These are phyloP conservation scores for Xestoiulus laeticollis DNA, from an alignment of 2,888 invertebrate genomes.

Conservation along the genomic window DNA sequence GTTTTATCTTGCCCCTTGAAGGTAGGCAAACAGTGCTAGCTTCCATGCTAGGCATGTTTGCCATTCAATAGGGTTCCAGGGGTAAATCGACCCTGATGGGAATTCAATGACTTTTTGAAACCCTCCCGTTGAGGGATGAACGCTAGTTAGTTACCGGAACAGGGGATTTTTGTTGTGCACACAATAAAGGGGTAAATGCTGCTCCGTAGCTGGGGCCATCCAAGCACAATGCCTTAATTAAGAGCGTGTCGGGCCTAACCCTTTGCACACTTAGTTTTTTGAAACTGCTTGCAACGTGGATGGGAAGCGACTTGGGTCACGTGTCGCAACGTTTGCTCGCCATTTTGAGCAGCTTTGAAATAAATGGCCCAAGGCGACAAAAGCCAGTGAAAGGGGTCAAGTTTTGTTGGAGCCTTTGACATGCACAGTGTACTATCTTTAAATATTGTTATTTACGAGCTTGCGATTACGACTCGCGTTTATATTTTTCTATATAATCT, in stretches of 20 bases:
- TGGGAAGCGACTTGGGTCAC: neutral
- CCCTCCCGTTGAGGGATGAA: neutral
- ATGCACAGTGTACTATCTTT: neutral
- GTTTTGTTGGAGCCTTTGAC: neutral
- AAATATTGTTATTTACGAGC: neutral
- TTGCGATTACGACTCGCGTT: neutral
- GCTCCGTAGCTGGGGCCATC: neutral
- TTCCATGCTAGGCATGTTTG: neutral
- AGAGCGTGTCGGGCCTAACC: neutral
- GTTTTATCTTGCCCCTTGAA: too few species aligned
- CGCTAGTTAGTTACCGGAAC: neutral
- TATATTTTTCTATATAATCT: neutral
- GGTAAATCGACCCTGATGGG: neutral
- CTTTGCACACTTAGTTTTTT: neutral
- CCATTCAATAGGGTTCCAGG: neutral
- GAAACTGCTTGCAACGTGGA: neutral
- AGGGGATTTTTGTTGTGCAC: neutral
- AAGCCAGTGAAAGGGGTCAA: neutral
- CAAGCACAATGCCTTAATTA: neutral
- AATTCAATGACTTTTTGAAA: neutral
- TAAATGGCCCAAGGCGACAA: neutral
- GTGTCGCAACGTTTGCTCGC: neutral
- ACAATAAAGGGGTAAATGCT: neutral
- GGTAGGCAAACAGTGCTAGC: neutral
- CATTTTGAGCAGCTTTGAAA: neutral